Conservation (phyloP, 2,888 invertebrate species). For the Harpalus rubripes region DNA sequence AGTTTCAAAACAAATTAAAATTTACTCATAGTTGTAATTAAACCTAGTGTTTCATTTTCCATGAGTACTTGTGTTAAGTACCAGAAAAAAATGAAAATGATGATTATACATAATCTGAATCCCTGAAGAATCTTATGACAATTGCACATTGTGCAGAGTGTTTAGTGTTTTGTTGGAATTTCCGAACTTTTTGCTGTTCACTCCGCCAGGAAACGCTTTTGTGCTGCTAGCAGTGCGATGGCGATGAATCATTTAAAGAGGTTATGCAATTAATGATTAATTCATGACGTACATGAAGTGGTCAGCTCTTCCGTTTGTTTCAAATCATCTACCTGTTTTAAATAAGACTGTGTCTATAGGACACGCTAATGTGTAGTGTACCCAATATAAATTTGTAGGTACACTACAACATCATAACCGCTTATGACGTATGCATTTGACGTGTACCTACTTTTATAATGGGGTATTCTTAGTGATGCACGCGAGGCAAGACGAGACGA, state of each 20-base stretch:
- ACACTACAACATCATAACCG: too few relatives aligned
- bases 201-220: slow-evolving; percentile 46
- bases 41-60: slow-evolving; percentile 4
- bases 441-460: too few relatives aligned
- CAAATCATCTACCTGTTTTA: background rate
- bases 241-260: slow-evolving; percentile 60
- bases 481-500: too few relatives aligned
- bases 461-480: too few relatives aligned
- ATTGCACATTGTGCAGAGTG: slow-evolving; percentile 43
- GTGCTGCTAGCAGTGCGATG: slow-evolving; percentile 16
- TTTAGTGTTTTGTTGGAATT: slow-evolving; percentile 24
- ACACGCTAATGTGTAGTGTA: too few relatives aligned
- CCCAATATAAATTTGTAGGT: too few relatives aligned
- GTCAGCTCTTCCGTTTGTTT: slow-evolving; percentile 10
- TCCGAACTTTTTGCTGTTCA: slow-evolving; percentile 39
- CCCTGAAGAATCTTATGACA: slow-evolving; percentile 47
- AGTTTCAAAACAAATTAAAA: slow-evolving; percentile 30
- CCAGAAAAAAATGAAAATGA: slow-evolving; percentile 43
- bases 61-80: slow-evolving; percentile 28
- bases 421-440: background rate
- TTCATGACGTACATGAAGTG: slow-evolving; percentile 56
- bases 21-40: slow-evolving; percentile 35
- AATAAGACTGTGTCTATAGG: background rate
- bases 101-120: slow-evolving; percentile 44
- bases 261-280: slow-evolving; percentile 66